Evolutionary conservation across 2,888 invertebrate genomes (phyloP).

Genomic region (Perizoma affinitatum): DNA sequence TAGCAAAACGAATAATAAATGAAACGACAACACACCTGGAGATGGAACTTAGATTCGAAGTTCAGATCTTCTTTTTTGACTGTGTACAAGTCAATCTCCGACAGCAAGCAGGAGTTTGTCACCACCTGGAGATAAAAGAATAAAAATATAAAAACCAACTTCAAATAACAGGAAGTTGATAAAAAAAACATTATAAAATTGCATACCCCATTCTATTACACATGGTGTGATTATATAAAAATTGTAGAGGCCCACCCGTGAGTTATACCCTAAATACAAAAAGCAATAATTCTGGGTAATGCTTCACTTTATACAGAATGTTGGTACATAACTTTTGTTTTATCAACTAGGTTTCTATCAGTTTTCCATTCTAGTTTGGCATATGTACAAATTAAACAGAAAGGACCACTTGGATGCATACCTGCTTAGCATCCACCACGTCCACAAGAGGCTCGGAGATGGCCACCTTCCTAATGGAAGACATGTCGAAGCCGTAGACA

Average conservation of each 20-base stretch:
- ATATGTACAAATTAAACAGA: background rate
- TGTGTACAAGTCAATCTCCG: constrained; percentile 99
- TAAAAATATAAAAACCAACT: background rate
- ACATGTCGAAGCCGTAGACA: constrained; percentile 99
- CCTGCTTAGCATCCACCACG: constrained; percentile 98
- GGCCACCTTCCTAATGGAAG: constrained; percentile 98
- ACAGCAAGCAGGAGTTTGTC: constrained; percentile 96
- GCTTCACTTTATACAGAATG: too few relatives aligned
- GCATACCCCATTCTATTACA: too few relatives aligned
- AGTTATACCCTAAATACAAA: too few relatives aligned
- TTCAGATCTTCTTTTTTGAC: constrained; percentile 97
- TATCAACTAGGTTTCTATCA: too few relatives aligned
- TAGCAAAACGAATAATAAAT: constrained; percentile 1
- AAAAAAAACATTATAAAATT: too few relatives aligned
- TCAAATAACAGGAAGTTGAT: too few relatives aligned
- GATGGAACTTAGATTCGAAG: constrained; percentile 94
- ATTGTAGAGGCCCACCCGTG: too few relatives aligned
- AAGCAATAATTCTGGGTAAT: too few relatives aligned
- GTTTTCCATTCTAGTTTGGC: too few relatives aligned
- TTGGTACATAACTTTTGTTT: too few relatives aligned
- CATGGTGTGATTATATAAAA: too few relatives aligned
- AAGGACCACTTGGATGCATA: constrained; percentile 39
- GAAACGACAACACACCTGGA: constrained; percentile 78
- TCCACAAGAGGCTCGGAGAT: constrained; percentile 99
- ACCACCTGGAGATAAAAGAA: constrained; percentile 87